These are phyloP conservation scores for Platyrinchus mystaceus DNA, from an alignment of 2,797 vertebrate genomes.

Conservation along the genomic window DNA sequence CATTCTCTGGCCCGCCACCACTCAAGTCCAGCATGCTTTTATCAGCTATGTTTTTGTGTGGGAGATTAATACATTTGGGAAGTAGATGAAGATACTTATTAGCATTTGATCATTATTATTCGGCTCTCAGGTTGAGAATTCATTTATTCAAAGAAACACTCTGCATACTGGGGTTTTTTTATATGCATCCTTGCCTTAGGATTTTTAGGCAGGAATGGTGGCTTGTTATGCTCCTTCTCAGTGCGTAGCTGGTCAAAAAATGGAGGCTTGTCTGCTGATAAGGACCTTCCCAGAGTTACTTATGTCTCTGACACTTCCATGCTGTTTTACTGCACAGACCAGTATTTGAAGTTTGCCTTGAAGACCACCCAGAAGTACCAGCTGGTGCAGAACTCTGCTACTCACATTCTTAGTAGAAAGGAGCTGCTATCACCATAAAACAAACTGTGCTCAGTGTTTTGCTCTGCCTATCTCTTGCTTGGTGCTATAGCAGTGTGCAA, in stretches of 20 bases:
- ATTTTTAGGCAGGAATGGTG: not conserved
- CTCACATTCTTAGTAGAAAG: slow-evolving; percentile 25
- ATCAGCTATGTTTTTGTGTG: not conserved
- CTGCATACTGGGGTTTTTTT: not conserved
- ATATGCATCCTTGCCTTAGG: not conserved
- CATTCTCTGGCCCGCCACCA: not conserved
- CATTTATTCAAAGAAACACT: not conserved
- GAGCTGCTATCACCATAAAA: slow-evolving; percentile 46
- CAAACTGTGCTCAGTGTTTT: slow-evolving; percentile 42
- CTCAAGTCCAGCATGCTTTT: not conserved
- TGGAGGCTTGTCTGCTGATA: slow-evolving; percentile 15
- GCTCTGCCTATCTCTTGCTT: slow-evolving; percentile 35
- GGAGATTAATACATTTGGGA: not conserved
- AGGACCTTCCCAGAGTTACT: slow-evolving; percentile 30
- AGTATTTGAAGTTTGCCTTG: slow-evolving; percentile 45
- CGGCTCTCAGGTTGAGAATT: not conserved
- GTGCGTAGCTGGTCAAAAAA: not conserved
- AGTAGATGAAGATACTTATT: not conserved
- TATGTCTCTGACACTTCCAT: slow-evolving; percentile 48
- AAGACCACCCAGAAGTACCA: slow-evolving; percentile 61
- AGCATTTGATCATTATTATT: not conserved
- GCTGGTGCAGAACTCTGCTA: slow-evolving; percentile 42
- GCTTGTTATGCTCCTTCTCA: not conserved
- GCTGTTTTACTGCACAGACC: slow-evolving; percentile 7
- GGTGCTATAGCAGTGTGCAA: not conserved